Evolutionary conservation across 2,113 vertebrate genomes (phyloP), one percentile per base, ranked within the genome.

Genomic region (Siniperca chuatsi): DNA sequence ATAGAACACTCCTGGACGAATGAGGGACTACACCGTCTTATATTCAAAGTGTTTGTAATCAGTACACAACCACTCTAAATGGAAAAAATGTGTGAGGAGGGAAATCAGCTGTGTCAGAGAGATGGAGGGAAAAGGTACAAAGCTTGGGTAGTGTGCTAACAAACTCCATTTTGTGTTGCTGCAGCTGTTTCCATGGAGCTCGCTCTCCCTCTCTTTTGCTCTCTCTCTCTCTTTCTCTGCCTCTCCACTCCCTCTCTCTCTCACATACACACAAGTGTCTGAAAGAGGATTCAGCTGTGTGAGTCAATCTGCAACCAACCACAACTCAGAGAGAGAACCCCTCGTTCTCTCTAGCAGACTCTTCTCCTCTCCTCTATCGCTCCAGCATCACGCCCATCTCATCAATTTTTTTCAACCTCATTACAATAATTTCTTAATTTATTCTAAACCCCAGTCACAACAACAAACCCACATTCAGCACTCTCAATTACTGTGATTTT

Each of bases 181-280:
- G 91, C 90, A 92, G 90, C 90, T 84, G 94, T 94, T 94, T 92
- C 92, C 92, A 95, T 94, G 93, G 92, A 90, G 93, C 92, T 93
- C 74, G 25, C 89, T 92, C 89, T 87, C 74, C 42, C 81, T 86
- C 79, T 85, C 75, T 83, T 61, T 82, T 21, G 29, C 81, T 25
- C 77, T 48, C 68, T 79, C 57, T 46, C 64, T 70, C 74, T 81
- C 58, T 62, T 71, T 83, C 76, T 75, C 61, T 78, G 72, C 37
- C 50, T 35, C 64, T 75, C 57, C 55, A 55, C 60, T 71, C 25
- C 33, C 62, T 54, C 78, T 21, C 78, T 23, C 80, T 48, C 79
- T 46, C 66, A 60, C 79, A 50, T 64, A 83, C 67, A 79, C 74
- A 62, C 83, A 84, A 75, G 84, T 84, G 79, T 92, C 83, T 92